phyloP scores from a whole-genome alignment of 2,113 vertebrate genomes.

The Heterochromis multidens region DNA sequence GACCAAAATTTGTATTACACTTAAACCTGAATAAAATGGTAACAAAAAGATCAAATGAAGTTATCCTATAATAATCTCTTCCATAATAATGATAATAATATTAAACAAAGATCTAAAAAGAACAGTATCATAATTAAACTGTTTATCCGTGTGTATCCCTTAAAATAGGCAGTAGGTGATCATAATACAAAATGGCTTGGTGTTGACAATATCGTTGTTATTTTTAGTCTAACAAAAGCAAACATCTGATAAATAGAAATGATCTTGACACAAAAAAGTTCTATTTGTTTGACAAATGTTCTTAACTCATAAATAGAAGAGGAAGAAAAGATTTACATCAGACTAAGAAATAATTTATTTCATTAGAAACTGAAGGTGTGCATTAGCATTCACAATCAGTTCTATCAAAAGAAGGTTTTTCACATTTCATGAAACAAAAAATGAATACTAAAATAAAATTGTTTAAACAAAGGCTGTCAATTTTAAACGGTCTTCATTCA shows the following conservation, averaged over 20 bases:
- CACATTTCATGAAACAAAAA: constrained; percentile 76
- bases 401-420: constrained; percentile 61
- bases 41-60: neutral
- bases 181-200: neutral
- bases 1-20: neutral
- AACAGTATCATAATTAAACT: neutral
- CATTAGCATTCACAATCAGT: neutral
- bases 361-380: neutral
- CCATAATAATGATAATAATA: neutral
- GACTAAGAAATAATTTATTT: neutral
- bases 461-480: constrained; percentile 45
- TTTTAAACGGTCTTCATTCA: constrained; percentile 57
- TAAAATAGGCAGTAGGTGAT: neutral
- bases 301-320: neutral
- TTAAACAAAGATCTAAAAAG: neutral
- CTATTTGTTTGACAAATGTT: neutral
- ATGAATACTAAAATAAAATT: constrained; percentile 73
- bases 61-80: neutral
- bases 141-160: neutral
- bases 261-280: neutral
- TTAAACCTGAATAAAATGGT: neutral
- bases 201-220: neutral
- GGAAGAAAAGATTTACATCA: neutral
- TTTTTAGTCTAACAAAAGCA: neutral
- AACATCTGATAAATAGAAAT: neutral